Evolutionary conservation across 2,113 vertebrate species (phyloP).

Genomic region (Caloenas nicobarica): DNA sequence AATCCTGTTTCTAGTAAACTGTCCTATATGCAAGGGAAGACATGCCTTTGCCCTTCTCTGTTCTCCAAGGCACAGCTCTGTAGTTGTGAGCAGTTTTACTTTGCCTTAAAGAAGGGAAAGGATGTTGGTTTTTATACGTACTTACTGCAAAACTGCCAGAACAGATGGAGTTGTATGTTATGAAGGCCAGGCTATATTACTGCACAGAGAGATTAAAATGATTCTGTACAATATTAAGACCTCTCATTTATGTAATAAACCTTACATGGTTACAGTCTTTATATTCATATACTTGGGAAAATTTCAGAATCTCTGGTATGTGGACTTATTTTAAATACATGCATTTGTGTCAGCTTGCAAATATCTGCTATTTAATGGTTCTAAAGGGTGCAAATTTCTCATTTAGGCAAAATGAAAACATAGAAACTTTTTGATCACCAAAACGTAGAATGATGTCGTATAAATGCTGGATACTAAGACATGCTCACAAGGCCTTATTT

Average conservation of each 20-base stretch:
- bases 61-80: background rate
- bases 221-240: conserved; percentile 40
- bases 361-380: background rate
- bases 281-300: background rate
- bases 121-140: background rate
- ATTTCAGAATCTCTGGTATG: background rate
- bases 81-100: background rate
- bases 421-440: background rate
- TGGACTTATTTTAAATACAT: background rate
- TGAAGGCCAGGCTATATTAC: conserved; percentile 21
- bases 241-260: conserved; percentile 63
- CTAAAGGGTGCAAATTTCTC: background rate
- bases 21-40: background rate
- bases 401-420: background rate
- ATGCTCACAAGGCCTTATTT: background rate
- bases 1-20: background rate
- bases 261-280: conserved; percentile 33
- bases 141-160: conserved; percentile 46
- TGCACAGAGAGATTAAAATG: conserved; percentile 53
- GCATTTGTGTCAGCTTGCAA: background rate
- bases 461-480: background rate
- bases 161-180: conserved; percentile 29
- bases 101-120: background rate
- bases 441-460: background rate
- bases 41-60: background rate